Evolutionary conservation across 2,113 vertebrate species (phyloP), one percentile per base, ranked within the genome.

Genomic region (Rhinopomastus cyanomelas): DNA sequence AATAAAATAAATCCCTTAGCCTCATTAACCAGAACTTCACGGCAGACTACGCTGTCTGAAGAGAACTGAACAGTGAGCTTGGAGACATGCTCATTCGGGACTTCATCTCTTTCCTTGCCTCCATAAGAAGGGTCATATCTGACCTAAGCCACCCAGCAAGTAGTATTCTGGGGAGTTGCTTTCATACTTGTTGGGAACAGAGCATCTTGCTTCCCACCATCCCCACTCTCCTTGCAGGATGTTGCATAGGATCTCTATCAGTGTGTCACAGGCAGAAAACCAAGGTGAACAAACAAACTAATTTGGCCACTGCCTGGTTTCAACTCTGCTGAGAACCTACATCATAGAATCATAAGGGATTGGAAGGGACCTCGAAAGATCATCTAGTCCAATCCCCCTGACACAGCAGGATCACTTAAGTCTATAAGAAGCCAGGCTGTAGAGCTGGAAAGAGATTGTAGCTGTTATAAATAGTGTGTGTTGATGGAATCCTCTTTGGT

Each of bases 21-120:
- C 32, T 69, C 0, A 0, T 22, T 76, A 80, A 67, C 36, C 5
- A n/a, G 23, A 42, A 39, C 2, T 6, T 29, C 30, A 55, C 3
- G 5, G 44, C 8, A 52, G 32, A 60, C 0, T 2, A 9, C 56
- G 55, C 51, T 22, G 16, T n/a, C 79, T 42, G 11, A 4, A 10
- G 7, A 76, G 17, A 42, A 46, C 46, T 55, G 32, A 79, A 34
- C 16, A 57, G 9, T 49, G 7, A 27, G n/a, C 49, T 57, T 88
- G 68, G 48, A 65, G 67, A 79, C 1, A 1, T 1, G 1, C 25
- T 60, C 39, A 49, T 30, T 27, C 30, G 37, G 27, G 16, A 26
- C n/a, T 62, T 71, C 29, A 59, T 4, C 57, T 75, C 34, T 22
- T 64, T 81, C 29, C 64, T 51, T 59, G 42, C 20, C 34, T 73